Evolutionary conservation across 2,888 invertebrate species (phyloP), one percentile per base, ranked within the genome.

Genomic region (Bembecia ichneumoniformis): DNA sequence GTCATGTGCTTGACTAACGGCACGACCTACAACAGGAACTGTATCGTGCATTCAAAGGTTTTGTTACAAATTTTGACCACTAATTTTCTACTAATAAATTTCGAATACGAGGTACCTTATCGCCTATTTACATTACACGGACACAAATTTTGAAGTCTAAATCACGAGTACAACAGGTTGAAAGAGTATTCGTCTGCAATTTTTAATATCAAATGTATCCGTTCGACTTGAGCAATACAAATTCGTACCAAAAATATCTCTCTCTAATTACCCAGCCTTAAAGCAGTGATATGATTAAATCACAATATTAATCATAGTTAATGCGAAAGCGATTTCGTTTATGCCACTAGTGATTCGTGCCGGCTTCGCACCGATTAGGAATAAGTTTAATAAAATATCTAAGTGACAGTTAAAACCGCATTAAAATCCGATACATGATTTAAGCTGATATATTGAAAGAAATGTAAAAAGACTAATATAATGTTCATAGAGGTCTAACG

Each of bases 11-110:
- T 72, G 79, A 75, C 70, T 75, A 66, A 74, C 64, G 77, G 82
- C 86, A 86, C 87, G 86, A 81, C 70, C 59, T 84, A 82, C 76
- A 60, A 79, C 76, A 86, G 87, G 87, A 87, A 86, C 87, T 86
- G 82, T 78, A 77, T 86, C 87, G 87, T 86, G 87, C 87, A 77
- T 79, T 74, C 68, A 68, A 76, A 74, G 71, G 74, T 70, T 74
- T 76, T 71, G 68, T 73, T 84, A 77, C 74, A 77, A 74, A 81
- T 80, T 83, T 82, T 72, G 79, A 82, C 68, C 62, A 66, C 74
- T 71, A 71, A 66, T 66, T 60, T 57, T 57, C 60, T 64, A 66
- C 57, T 59, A 63, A 61, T 51, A 53, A 58, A 63, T 63, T 63
- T 68, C 66, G 60, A 71, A 67, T 63, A 64, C 65, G 59, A 68